Conservation (phyloP, 2,797 vertebrate species). For the Xenentodon cancila region DNA sequence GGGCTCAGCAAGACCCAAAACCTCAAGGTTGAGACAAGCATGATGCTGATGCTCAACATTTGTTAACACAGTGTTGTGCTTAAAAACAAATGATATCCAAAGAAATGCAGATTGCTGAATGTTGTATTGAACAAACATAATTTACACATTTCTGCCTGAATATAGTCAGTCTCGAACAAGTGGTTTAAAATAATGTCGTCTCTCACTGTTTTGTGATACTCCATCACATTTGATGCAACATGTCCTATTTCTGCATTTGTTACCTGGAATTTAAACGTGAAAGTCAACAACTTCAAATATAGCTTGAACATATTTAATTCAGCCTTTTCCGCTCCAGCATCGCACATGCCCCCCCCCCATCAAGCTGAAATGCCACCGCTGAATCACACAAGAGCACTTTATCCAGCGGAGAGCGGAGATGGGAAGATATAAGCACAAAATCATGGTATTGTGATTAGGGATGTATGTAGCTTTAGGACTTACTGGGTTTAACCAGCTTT, state of each 20-base stretch:
- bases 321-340: slow-evolving; percentile 7
- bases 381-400: slow-evolving; percentile 61
- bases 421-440: slow-evolving; percentile 50
- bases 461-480: slow-evolving; percentile 38
- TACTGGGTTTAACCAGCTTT: background rate
- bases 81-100: slow-evolving; percentile 6
- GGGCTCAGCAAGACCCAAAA: slow-evolving; percentile 35
- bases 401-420: slow-evolving; percentile 44
- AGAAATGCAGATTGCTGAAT: slow-evolving; percentile 44
- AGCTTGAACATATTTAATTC: slow-evolving; percentile 1
- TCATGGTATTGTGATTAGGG: slow-evolving; percentile 55
- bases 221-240: too few relatives aligned
- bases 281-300: too few relatives aligned
- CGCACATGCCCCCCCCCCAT: slow-evolving; percentile 8
- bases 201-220: too few relatives aligned
- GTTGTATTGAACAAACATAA: slow-evolving; percentile 21
- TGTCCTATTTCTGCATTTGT: slow-evolving; percentile 1
- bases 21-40: slow-evolving; percentile 1
- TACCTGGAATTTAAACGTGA: background rate
- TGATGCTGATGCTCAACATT: background rate
- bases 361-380: slow-evolving; percentile 50
- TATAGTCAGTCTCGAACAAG: too few relatives aligned
- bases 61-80: slow-evolving; percentile 6
- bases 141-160: too few relatives aligned
- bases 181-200: too few relatives aligned